A percentile compares a stretch with the other conserved stretches of the same genome.
Evolutionary conservation across 2,888 invertebrate species (phyloP).

Genomic region (Orchestes rusci): DNA sequence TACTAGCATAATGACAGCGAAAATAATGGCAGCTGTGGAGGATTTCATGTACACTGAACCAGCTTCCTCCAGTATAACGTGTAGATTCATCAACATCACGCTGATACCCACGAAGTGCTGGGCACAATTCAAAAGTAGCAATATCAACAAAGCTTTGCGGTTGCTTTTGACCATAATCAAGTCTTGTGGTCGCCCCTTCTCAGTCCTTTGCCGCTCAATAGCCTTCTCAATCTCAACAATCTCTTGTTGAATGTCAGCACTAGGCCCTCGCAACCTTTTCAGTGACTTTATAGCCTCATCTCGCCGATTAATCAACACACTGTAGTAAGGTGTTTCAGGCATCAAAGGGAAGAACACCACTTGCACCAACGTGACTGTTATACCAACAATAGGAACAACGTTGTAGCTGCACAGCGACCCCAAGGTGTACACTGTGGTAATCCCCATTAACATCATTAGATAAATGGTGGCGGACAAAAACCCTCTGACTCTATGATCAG

Average conservation of each 20-base stretch:
- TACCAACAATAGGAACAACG: constrained; percentile 38
- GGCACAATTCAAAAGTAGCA: constrained; percentile 38
- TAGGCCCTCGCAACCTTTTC: constrained; percentile 30
- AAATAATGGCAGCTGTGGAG: constrained; percentile 37
- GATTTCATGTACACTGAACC: constrained; percentile 35
- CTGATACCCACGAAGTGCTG: constrained; percentile 42
- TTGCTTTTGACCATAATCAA: constrained; percentile 38
- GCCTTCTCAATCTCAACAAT: constrained; percentile 36
- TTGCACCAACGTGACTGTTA: constrained; percentile 34
- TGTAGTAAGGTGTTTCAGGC: constrained; percentile 41
- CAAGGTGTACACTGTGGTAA: constrained; percentile 32
- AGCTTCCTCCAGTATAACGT: constrained; percentile 38
- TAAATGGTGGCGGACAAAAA: constrained; percentile 39
- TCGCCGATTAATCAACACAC: constrained; percentile 34
- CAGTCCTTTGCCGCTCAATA: constrained; percentile 36
- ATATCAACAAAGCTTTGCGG: constrained; percentile 38
- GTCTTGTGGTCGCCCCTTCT: constrained; percentile 38
- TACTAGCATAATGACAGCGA: constrained; percentile 38
- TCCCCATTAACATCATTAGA: constrained; percentile 40
- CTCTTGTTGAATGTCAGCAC: constrained; percentile 34
- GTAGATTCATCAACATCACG: constrained; percentile 42
- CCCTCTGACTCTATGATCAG: constrained; percentile 40
- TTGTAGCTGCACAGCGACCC: constrained; percentile 39
- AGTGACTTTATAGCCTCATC: constrained; percentile 36
- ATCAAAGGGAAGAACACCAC: constrained; percentile 37